Conservation (phyloP, 92 coral and sea anemone species). For the Montipora capitata region DNA sequence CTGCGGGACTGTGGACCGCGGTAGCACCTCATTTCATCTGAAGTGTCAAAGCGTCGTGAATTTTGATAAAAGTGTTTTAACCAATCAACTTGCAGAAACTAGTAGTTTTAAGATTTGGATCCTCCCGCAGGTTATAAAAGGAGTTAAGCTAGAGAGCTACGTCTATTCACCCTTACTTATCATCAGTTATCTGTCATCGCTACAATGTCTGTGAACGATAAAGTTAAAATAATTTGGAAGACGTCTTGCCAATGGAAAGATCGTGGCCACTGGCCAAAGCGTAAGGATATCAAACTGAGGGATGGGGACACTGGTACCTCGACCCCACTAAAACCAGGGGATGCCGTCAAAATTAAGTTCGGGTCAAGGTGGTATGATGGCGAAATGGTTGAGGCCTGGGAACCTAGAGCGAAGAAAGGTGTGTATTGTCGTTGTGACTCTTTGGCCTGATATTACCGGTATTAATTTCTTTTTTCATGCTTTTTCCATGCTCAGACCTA, state of each 20-base stretch:
- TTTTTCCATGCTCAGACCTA: neutral
- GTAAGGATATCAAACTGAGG: slow-evolving; percentile 49
- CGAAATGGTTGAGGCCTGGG: slow-evolving; percentile 59
- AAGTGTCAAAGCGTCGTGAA: neutral
- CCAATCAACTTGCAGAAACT: neutral
- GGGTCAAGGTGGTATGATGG: slow-evolving; percentile 74
- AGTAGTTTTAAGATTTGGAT: slow-evolving; percentile 15
- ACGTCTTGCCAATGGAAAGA: slow-evolving; percentile 65
- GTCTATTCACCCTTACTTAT: neutral
- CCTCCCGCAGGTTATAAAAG: slow-evolving; percentile 4
- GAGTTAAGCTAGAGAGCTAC: neutral
- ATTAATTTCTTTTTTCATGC: no score
- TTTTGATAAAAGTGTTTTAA: neutral
- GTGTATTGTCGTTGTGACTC: neutral
- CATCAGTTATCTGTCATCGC: neutral
- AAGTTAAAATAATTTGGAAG: slow-evolving; percentile 75
- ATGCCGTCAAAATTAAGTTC: slow-evolving; percentile 57
- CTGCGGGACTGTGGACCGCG: neutral
- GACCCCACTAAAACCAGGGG: slow-evolving; percentile 43
- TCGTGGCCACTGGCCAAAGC: slow-evolving; percentile 62
- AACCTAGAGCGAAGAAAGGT: slow-evolving; percentile 40
- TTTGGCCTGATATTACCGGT: neutral
- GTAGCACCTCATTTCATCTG: no score
- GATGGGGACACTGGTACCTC: slow-evolving; percentile 11
- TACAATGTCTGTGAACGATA: slow-evolving; percentile 54